phyloP scores from a whole-genome alignment of 2,113 vertebrate species.

The Chrysemys picta region DNA sequence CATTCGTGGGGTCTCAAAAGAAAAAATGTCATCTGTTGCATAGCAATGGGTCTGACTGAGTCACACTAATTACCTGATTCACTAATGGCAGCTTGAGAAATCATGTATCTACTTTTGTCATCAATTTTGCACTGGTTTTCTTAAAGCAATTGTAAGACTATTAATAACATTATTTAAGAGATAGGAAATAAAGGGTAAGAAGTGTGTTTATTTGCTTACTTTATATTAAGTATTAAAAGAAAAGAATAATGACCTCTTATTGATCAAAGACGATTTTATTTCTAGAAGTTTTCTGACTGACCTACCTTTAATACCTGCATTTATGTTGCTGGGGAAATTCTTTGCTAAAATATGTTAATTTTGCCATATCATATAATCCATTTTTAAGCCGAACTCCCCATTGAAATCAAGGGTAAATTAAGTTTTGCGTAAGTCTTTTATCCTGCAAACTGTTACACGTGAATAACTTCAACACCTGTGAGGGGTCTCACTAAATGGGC shows the following conservation, averaged over 20 bases:
- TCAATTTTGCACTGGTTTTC: background rate
- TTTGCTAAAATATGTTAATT: slow-evolving; percentile 19
- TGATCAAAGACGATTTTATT: slow-evolving; percentile 11
- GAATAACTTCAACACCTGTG: background rate
- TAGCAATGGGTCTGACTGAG: background rate
- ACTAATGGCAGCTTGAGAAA: background rate
- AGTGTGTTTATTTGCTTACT: background rate
- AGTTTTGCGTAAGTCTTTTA: slow-evolving; percentile 29
- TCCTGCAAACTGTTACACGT: background rate
- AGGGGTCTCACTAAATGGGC: background rate
- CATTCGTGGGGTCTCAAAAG: background rate
- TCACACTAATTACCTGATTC: background rate
- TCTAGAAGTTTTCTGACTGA: slow-evolving; percentile 7
- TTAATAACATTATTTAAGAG: background rate
- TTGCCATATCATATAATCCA: background rate
- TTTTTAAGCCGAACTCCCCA: slow-evolving; percentile 39
- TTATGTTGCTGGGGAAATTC: slow-evolving; percentile 1
- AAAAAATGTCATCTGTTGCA: background rate
- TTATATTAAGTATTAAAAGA: background rate
- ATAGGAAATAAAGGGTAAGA: background rate
- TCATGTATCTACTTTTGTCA: background rate
- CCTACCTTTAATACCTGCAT: slow-evolving; percentile 19
- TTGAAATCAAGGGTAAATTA: background rate
- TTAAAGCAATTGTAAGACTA: background rate
- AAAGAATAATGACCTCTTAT: background rate